Evolutionary conservation across 2,113 vertebrate genomes (phyloP).

Genomic region (Lepisosteus osseus): DNA sequence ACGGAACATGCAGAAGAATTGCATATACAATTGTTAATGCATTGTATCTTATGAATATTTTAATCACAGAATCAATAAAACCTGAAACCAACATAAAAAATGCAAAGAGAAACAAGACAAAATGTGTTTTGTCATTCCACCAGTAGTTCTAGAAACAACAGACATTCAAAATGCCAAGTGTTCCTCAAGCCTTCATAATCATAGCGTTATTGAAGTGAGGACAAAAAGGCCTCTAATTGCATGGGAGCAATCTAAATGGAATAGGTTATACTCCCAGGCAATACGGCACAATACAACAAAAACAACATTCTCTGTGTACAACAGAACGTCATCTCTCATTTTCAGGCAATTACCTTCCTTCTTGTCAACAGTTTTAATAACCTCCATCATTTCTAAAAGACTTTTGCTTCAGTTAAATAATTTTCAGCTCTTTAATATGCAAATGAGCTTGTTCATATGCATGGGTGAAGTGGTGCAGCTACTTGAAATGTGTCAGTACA

Average conservation of each 20-base stretch:
- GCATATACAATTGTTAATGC: conserved; percentile 76
- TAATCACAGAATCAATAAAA: conserved; percentile 99
- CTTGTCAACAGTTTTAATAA: conserved; percentile 99
- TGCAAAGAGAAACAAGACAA: conserved; percentile 89
- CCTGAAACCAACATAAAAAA: conserved; percentile 73
- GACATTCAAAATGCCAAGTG: conserved; percentile 97
- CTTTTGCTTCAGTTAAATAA: conserved; percentile 98
- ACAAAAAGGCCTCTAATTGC: conserved; percentile 99
- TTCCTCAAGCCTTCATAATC: conserved; percentile 99
- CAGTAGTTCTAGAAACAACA: conserved; percentile 99
- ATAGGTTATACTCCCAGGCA: conserved; percentile 99
- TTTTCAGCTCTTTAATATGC: conserved; percentile 98
- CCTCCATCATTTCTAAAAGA: conserved; percentile 96
- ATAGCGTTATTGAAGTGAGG: conserved; percentile 99
- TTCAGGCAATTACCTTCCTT: conserved; percentile 99
- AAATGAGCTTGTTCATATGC: conserved; percentile 95
- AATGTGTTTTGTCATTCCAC: conserved; percentile 99
- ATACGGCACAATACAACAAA: conserved; percentile 93
- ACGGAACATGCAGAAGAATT: conserved; percentile 53
- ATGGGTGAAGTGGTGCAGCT: conserved; percentile 94
- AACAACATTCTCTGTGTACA: conserved; percentile 89
- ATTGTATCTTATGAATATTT: conserved; percentile 97
- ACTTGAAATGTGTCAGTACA: conserved; percentile 92
- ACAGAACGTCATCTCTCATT: conserved; percentile 97
- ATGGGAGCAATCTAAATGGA: conserved; percentile 99